phyloP scores from a whole-genome alignment of 2,797 vertebrate genomes.

The Onychomys leucogaster region DNA sequence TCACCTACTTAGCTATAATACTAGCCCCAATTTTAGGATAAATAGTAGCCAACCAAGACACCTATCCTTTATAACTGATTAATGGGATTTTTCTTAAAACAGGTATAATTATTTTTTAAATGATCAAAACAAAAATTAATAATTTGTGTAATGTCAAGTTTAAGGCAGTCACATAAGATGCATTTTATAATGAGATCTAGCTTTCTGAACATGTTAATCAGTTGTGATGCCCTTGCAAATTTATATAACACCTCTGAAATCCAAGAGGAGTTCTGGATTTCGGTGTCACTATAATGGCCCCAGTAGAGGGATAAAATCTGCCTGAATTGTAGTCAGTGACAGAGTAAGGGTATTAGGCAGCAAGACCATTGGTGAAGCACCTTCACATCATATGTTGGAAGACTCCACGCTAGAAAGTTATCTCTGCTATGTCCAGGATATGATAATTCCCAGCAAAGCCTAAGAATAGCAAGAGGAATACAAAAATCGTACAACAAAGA shows the following conservation, averaged over 20 bases:
- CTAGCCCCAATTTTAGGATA: neutral
- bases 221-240: neutral
- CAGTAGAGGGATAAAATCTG: neutral
- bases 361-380: neutral
- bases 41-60: conserved; percentile 1
- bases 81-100: neutral
- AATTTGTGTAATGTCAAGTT: neutral
- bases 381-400: neutral
- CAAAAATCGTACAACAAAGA: neutral
- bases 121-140: conserved; percentile 2
- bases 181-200: neutral
- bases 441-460: neutral
- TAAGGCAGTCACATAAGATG: conserved; percentile 32
- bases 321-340: neutral
- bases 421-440: neutral
- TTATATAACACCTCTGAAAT: neutral
- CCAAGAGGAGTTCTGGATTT: neutral
- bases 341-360: neutral
- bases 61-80: neutral
- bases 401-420: neutral
- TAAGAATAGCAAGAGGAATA: neutral
- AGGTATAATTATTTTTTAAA: conserved; percentile 21
- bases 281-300: neutral
- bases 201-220: neutral
- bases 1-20: neutral